Evolutionary conservation across 2,797 vertebrate species (phyloP).

Genomic region (Danio jaintianensis): DNA sequence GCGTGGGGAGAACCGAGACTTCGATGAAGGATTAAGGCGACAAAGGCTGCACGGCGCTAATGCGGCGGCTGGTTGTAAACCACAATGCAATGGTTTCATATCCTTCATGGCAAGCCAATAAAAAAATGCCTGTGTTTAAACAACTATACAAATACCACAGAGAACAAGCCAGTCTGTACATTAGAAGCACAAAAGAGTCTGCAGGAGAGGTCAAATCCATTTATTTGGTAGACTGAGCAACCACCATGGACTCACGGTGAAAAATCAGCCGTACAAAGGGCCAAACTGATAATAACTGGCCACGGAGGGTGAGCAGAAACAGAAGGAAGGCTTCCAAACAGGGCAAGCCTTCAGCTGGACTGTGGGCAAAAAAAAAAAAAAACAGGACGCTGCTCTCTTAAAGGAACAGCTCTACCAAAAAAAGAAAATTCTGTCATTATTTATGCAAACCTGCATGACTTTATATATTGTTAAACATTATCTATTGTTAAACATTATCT

Average conservation of each 20-base stretch:
- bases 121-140: slow-evolving; percentile 37
- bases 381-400: slow-evolving; percentile 36
- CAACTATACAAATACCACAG: slow-evolving; percentile 23
- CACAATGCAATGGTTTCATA: slow-evolving; percentile 24
- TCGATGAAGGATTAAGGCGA: slow-evolving; percentile 20
- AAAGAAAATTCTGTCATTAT: neutral
- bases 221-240: slow-evolving; percentile 46
- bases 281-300: slow-evolving; percentile 48
- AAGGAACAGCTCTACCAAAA: neutral
- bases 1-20: slow-evolving; percentile 1
- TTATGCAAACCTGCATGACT: neutral
- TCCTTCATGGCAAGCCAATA: slow-evolving; percentile 27
- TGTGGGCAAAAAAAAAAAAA: slow-evolving; percentile 29
- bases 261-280: slow-evolving; percentile 32
- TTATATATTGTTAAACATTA: neutral
- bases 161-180: slow-evolving; percentile 18
- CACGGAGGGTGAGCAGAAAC: slow-evolving; percentile 31
- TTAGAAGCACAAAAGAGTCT: slow-evolving; percentile 23
- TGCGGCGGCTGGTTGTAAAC: slow-evolving; percentile 9
- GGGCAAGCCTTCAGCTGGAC: slow-evolving; percentile 31
- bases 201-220: slow-evolving; percentile 39
- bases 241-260: slow-evolving; percentile 20
- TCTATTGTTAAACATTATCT: neutral
- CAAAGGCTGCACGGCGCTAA: slow-evolving; percentile 27
- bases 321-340: slow-evolving; percentile 36